Evolutionary conservation across 1,140 invertebrate species (phyloP), one percentile per base, ranked within the genome.

Genomic region (Oryzaephilus surinamensis): DNA sequence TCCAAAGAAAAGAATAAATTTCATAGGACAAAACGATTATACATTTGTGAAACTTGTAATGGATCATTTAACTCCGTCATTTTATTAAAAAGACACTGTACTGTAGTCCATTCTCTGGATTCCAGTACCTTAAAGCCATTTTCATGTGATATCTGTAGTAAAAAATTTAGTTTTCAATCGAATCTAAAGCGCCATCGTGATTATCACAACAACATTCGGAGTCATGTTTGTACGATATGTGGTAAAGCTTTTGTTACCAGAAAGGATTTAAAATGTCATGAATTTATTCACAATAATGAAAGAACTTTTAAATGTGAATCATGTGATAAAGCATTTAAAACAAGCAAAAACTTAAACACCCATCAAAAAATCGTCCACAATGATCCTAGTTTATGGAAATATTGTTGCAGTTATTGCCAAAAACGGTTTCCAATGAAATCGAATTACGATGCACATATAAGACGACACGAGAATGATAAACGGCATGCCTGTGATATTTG

Each of bases 401-500:
- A 51, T 28, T 31, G 34, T 0, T 57, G 54, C 38, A 31, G 43
- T 10, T 10, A 47, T 12, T 57, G 54, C 33, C 30, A 10, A 6
- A 48, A 49, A 16, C 35, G 43, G 27, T 57, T 57, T 37, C 50
- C 54, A 0, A 23, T 52, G 16, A 57, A 54, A 32, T 46, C 45
- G 3, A 46, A 48, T 27, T 52, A 34, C 15, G 48, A 51, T 26
- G 43, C 52, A 19, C 91, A 94, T 53, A 76, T 89, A 67, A 75
- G 77, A 21, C 79, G 80, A 15, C 84, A 88, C 50, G 62, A 66
- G 1, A 69, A 76, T 4, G 63, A 65, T 14, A 86, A 86, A 37
- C 73, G 79, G 1, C 86, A 85, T 55, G 63, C 66, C 1, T 90
- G 84, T 54, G 63, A 68, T 3, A 67, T 76, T 3, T 90, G 85